phyloP scores from a whole-genome alignment of 2,888 invertebrate species.

The Fragum sueziense region DNA sequence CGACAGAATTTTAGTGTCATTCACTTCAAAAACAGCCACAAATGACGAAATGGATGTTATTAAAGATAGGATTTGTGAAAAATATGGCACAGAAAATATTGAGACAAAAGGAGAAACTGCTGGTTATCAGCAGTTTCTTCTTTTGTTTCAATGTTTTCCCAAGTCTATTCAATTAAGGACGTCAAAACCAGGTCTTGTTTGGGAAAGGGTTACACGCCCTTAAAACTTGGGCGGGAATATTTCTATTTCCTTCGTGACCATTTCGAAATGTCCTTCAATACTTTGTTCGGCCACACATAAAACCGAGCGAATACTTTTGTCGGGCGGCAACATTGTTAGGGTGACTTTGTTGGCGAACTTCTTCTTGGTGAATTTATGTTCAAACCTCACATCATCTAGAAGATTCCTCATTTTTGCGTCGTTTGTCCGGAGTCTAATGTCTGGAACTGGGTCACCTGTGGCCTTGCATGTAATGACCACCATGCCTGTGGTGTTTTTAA shows the following conservation, averaged over 20 bases:
- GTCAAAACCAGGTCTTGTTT: too few species aligned
- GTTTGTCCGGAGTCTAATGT: neutral
- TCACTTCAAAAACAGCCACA: too few species aligned
- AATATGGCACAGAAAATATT: too few species aligned
- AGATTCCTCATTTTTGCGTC: neutral
- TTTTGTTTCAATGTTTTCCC: too few species aligned
- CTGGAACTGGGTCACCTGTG: neutral
- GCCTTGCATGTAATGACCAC: slow-evolving; percentile 10
- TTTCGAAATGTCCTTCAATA: neutral
- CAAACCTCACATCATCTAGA: neutral
- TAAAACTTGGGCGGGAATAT: too few species aligned
- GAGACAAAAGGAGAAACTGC: too few species aligned
- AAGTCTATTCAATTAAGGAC: too few species aligned
- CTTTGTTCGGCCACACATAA: neutral
- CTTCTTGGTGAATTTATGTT: neutral
- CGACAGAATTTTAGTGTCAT: too few species aligned
- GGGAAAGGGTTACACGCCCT: too few species aligned
- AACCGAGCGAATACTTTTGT: neutral
- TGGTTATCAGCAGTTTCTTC: too few species aligned
- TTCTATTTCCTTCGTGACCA: neutral
- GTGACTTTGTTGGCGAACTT: neutral
- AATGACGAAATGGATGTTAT: too few species aligned
- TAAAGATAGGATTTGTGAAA: too few species aligned
- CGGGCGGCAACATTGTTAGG: neutral
- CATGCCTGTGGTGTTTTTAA: slow-evolving; percentile 9